phyloP scores from a whole-genome alignment of 2,888 invertebrate genomes.

The Pachycephus smyrnensis region DNA sequence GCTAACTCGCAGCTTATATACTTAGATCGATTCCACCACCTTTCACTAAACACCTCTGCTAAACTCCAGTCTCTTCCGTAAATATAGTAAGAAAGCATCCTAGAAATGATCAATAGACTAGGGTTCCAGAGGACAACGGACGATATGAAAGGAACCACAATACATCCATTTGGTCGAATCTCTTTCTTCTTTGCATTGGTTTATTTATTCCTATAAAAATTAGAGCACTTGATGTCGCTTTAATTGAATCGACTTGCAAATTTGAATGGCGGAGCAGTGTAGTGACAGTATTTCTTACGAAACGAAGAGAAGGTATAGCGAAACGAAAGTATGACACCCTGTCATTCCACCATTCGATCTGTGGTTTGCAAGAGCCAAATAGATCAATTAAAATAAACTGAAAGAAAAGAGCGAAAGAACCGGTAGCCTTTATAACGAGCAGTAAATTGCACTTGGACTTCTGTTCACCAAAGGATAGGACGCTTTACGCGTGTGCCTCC shows the following conservation, averaged over 20 bases:
- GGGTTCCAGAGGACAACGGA: neutral
- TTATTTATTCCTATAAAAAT: neutral
- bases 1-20: constrained; percentile 58
- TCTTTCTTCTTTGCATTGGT: neutral
- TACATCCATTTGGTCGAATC: neutral
- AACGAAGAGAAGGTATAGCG: neutral
- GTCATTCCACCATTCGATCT: neutral
- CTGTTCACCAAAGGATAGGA: neutral
- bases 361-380: neutral
- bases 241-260: neutral
- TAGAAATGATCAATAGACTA: neutral
- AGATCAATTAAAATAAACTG: neutral
- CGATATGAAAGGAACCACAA: neutral
- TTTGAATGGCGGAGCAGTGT: neutral
- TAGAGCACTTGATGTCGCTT: neutral
- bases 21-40: constrained; percentile 59
- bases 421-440: neutral
- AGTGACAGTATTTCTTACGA: neutral
- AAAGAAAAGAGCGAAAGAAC: neutral
- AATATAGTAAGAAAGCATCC: constrained; percentile 37
- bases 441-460: neutral
- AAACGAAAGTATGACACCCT: neutral
- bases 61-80: constrained; percentile 46
- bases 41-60: constrained; percentile 52
- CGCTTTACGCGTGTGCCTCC: neutral